Percentiles rank a stretch among this genome's conserved stretches.
Evolutionary conservation across 2,113 vertebrate species (phyloP).

Genomic region (Chloroceryle aenea): DNA sequence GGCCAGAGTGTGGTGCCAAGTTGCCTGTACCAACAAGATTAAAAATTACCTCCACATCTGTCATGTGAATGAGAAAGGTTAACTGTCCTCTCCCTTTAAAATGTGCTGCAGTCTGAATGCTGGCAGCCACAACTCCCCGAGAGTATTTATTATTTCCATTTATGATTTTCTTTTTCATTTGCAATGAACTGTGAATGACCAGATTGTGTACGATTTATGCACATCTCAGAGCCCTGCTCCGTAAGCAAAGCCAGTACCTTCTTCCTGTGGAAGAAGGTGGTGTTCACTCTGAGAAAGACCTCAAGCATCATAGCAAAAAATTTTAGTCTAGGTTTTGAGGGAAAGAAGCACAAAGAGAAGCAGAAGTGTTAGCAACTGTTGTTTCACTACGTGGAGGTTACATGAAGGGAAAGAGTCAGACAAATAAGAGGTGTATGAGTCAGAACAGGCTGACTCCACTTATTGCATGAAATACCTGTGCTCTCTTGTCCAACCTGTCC

Average conservation of each 20-base stretch:
- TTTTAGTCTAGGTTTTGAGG: neutral
- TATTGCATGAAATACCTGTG: neutral
- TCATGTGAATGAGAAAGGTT: neutral
- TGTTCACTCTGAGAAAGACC: neutral
- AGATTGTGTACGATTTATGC: fast-evolving
- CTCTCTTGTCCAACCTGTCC: constrained; percentile 34
- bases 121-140: neutral
- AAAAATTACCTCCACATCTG: neutral
- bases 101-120: neutral
- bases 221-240: fast-evolving
- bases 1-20: fast-evolving
- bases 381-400: neutral
- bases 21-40: neutral
- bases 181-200: neutral
- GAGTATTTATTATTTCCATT: neutral
- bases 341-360: neutral
- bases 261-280: neutral
- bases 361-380: neutral
- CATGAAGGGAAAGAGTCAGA: neutral
- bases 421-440: neutral
- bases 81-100: neutral
- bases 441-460: neutral
- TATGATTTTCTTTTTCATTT: neutral
- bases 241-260: fast-evolving
- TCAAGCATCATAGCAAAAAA: neutral